Evolutionary conservation across 92 coral and sea anemone genomes (phyloP).

Genomic region (Siderastrea siderea): DNA sequence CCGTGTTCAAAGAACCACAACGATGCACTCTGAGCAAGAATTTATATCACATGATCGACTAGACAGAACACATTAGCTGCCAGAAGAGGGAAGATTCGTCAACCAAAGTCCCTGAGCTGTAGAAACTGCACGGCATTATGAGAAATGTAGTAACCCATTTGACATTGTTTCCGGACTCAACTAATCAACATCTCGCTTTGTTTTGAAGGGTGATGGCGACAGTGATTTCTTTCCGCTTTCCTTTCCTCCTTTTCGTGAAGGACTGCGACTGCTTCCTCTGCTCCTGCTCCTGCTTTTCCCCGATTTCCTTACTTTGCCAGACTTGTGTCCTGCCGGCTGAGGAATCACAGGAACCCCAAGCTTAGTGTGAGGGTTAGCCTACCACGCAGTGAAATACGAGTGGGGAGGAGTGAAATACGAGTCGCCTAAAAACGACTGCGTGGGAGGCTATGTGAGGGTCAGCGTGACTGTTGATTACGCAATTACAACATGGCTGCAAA

Average conservation of each 20-base stretch:
- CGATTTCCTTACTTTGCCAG: slow-evolving; percentile 83
- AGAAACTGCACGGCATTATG: slow-evolving; percentile 95
- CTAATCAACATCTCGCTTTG: slow-evolving; percentile 76
- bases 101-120: slow-evolving; percentile 88
- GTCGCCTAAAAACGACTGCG: too few species aligned
- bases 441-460: too few species aligned
- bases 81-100: not conserved
- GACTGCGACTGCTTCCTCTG: slow-evolving; percentile 86
- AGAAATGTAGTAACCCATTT: slow-evolving; percentile 94
- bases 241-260: slow-evolving; percentile 83
- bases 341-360: too few species aligned
- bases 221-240: slow-evolving; percentile 87
- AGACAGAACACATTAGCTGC: too few species aligned
- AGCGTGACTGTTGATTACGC: too few species aligned
- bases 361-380: too few species aligned
- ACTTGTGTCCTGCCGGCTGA: slow-evolving; percentile 62
- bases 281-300: slow-evolving; percentile 85
- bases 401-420: too few species aligned
- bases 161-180: slow-evolving; percentile 98
- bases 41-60: too few species aligned
- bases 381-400: slow-evolving; percentile 1
- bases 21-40: too few species aligned
- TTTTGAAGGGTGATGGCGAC: slow-evolving; percentile 83
- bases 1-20: too few species aligned
- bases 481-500: too few species aligned